These are phyloP conservation scores for Xanthia icteritia DNA, from an alignment of 2,888 invertebrate species.

Conservation along the genomic window DNA sequence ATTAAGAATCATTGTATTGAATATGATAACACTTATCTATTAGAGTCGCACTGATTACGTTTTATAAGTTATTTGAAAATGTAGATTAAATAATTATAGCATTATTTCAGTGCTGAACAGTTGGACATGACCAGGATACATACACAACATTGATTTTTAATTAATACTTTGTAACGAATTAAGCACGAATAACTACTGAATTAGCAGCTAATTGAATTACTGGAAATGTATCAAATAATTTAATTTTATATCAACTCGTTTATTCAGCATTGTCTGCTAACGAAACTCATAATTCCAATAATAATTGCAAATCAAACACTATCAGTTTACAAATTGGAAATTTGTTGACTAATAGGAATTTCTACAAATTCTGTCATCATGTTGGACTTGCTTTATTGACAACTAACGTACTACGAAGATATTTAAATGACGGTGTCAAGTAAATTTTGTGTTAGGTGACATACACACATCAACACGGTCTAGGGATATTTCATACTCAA, in stretches of 20 bases:
- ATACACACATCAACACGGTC: too few relatives aligned
- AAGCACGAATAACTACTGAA: neutral
- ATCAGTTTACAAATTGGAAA: conserved; percentile 25
- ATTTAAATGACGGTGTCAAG: conserved; percentile 1
- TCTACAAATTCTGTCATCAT: conserved; percentile 12
- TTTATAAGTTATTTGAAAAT: conserved; percentile 55
- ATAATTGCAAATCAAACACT: conserved; percentile 16
- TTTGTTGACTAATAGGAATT: conserved; percentile 11
- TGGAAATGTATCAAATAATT: conserved; percentile 3
- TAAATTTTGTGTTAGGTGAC: neutral
- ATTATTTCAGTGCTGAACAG: conserved; percentile 9
- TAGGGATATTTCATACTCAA: too few relatives aligned
- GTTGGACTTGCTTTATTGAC: conserved; percentile 18
- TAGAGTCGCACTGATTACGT: conserved; percentile 73
- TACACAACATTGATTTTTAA: conserved; percentile 27
- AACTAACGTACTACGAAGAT: neutral
- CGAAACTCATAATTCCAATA: conserved; percentile 8
- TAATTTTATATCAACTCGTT: neutral
- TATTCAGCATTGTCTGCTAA: conserved; percentile 22
- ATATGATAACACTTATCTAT: conserved; percentile 74
- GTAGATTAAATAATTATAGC: conserved; percentile 48
- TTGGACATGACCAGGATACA: conserved; percentile 19
- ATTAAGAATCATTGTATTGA: conserved; percentile 62
- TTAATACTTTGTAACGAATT: too few relatives aligned
- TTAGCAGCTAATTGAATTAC: neutral